Conservation (phyloP, 2,113 vertebrate species). For the Laticauda laticaudata region DNA sequence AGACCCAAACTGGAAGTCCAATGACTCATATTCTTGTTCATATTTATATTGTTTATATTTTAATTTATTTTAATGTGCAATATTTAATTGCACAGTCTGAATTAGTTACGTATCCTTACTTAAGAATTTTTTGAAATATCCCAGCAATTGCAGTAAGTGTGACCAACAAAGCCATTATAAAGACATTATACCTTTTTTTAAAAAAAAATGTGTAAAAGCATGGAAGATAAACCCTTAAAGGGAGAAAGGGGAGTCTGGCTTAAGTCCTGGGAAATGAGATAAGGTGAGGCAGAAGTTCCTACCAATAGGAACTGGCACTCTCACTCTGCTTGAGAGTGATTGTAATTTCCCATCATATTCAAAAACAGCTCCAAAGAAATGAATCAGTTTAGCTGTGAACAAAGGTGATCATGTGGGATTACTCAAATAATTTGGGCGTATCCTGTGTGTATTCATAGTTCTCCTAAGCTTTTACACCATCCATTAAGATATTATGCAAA, state of each 20-base stretch:
- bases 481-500: not conserved
- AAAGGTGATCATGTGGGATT: not conserved
- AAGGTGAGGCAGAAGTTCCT: not conserved
- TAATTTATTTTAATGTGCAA: too few species aligned
- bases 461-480: not conserved
- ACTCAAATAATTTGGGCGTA: not conserved
- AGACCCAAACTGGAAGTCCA: not conserved
- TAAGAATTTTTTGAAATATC: not conserved
- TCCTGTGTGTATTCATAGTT: not conserved
- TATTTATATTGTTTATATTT: not conserved
- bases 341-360: not conserved
- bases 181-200: not conserved
- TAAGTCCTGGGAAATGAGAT: not conserved
- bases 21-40: not conserved
- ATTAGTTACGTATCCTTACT: not conserved
- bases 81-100: not conserved
- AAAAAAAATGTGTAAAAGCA: not conserved
- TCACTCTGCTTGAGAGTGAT: not conserved
- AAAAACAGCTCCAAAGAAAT: not conserved
- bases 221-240: not conserved
- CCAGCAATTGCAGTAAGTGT: not conserved
- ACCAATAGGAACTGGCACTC: not conserved
- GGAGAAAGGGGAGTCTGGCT: not conserved
- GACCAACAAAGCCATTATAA: not conserved
- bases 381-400: not conserved